Percentiles rank a stretch among this genome's conserved stretches.
Evolutionary conservation across 1,140 invertebrate species (phyloP).

Genomic region (Calliphora vicina): DNA sequence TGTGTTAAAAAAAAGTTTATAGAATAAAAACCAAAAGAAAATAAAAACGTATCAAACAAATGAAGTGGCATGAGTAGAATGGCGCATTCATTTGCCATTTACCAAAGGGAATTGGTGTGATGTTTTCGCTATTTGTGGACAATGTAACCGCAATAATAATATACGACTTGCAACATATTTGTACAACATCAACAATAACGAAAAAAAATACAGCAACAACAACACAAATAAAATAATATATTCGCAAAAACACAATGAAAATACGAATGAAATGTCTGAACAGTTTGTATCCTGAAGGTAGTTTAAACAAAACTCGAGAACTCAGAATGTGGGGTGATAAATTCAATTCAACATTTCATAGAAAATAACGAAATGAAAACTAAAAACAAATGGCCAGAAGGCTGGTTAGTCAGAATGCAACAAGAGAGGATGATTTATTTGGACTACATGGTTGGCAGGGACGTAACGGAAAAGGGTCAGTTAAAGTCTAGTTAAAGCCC

Average conservation of each 20-base stretch:
- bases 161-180: not conserved
- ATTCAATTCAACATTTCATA: constrained; percentile 16
- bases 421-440: not conserved
- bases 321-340: not conserved
- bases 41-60: too few species aligned
- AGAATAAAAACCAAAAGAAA: not conserved
- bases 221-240: too few species aligned
- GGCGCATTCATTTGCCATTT: not conserved
- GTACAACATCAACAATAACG: not conserved
- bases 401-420: not conserved
- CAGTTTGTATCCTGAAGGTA: constrained; percentile 3
- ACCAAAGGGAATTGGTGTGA: not conserved
- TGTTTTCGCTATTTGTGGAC: not conserved
- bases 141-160: not conserved
- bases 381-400: not conserved
- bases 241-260: not conserved
- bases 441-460: not conserved
- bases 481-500: too few species aligned
- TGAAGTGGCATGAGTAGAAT: too few species aligned
- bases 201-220: too few species aligned
- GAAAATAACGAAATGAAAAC: not conserved
- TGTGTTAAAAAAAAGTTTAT: not conserved
- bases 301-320: not conserved
- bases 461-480: too few species aligned
- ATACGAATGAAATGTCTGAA: not conserved